A percentile compares a stretch with the other conserved stretches of the same genome.
phyloP scores from a whole-genome alignment of 2,888 invertebrate genomes.

The Argyresthia goedartella region DNA sequence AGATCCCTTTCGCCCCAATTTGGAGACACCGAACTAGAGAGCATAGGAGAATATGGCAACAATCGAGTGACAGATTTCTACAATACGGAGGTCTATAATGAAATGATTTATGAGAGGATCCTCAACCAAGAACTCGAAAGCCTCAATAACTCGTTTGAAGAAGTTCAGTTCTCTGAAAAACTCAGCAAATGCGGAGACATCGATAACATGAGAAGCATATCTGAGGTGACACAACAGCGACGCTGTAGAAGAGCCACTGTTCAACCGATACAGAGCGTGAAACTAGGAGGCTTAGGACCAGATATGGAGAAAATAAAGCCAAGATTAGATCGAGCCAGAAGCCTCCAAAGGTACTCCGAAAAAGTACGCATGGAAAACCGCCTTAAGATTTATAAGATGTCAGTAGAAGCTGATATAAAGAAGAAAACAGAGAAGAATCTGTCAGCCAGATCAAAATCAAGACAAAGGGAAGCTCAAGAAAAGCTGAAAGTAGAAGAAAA shows the following conservation, averaged over 20 bases:
- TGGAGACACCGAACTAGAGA: constrained; percentile 56
- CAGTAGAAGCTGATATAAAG: constrained; percentile 29
- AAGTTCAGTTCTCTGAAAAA: constrained; percentile 9
- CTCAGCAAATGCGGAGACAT: constrained; percentile 9
- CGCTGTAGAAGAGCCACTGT: constrained; percentile 29
- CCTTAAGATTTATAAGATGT: constrained; percentile 50
- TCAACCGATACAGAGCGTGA: constrained; percentile 35
- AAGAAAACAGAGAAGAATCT: constrained; percentile 20
- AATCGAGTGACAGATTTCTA: constrained; percentile 35
- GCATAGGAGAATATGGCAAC: constrained; percentile 29
- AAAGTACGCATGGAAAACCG: constrained; percentile 59
- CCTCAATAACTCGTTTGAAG: constrained; percentile 36
- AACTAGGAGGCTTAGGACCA: constrained; percentile 54
- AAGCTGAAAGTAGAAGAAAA: constrained; percentile 1
- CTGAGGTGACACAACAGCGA: constrained; percentile 42
- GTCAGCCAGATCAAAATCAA: constrained; percentile 6
- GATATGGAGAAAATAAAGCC: constrained; percentile 54
- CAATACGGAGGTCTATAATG: constrained; percentile 55
- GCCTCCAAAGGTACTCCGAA: constrained; percentile 60
- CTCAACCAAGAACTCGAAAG: constrained; percentile 25
- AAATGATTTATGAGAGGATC: constrained; percentile 52
- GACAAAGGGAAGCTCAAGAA: constrained; percentile 11
- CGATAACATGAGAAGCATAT: constrained; percentile 40
- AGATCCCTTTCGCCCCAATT: constrained; percentile 53
- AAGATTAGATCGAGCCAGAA: constrained; percentile 53